phyloP scores from a whole-genome alignment of 2,888 invertebrate species.

The Meloe dianella region DNA sequence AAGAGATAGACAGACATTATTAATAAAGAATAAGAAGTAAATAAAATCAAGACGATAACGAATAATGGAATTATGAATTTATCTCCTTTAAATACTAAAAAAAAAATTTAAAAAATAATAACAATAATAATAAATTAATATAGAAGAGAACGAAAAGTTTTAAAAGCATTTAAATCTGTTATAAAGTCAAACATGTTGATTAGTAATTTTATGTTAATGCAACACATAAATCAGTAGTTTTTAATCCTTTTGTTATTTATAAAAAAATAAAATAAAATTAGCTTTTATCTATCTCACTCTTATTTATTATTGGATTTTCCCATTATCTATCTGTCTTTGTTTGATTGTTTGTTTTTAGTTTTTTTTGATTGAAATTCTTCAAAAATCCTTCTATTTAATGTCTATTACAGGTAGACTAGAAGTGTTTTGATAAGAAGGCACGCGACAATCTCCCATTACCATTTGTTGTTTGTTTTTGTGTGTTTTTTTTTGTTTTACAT shows the following conservation, averaged over 20 bases:
- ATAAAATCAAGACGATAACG: slow-evolving; percentile 17
- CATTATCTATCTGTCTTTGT: background rate
- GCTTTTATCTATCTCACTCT: background rate
- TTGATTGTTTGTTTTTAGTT: background rate
- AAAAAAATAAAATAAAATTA: background rate
- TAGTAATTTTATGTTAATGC: slow-evolving; percentile 34
- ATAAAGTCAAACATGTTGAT: slow-evolving; percentile 4
- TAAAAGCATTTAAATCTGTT: slow-evolving; percentile 10
- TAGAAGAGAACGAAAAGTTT: background rate
- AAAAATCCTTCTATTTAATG: slow-evolving; percentile 6
- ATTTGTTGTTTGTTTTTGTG: background rate
- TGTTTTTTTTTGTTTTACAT: background rate
- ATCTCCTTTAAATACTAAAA: slow-evolving; percentile 22
- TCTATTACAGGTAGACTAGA: slow-evolving; percentile 25
- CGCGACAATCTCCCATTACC: slow-evolving; percentile 28
- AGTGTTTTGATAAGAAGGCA: slow-evolving; percentile 31
- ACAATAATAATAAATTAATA: slow-evolving; percentile 9
- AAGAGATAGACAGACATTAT: background rate
- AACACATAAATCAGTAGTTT: slow-evolving; percentile 33
- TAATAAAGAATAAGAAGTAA: background rate
- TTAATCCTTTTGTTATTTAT: slow-evolving; percentile 24
- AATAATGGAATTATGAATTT: slow-evolving; percentile 29
- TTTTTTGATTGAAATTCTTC: slow-evolving; percentile 12
- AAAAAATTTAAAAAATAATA: slow-evolving; percentile 27
- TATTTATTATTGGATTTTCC: background rate